Evolutionary conservation across 2,113 vertebrate genomes (phyloP).

Genomic region (Canis aureus): DNA sequence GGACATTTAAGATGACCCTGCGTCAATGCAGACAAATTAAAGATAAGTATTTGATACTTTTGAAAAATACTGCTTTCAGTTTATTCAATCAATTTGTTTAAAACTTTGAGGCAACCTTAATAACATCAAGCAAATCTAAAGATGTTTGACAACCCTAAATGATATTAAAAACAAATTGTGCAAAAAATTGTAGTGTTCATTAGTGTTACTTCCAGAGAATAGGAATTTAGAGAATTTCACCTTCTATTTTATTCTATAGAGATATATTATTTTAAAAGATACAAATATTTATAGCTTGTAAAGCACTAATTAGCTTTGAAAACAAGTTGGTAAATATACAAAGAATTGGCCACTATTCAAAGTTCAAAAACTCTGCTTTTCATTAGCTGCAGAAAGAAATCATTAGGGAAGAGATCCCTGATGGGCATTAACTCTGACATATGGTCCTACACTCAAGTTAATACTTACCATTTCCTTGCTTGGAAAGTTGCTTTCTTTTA

Average conservation of each 20-base stretch:
- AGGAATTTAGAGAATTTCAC: not conserved
- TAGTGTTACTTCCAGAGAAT: not conserved
- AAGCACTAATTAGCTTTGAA: not conserved
- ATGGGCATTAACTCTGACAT: not conserved
- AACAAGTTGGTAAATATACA: not conserved
- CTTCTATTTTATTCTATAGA: not conserved
- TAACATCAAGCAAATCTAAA: not conserved
- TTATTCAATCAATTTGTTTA: not conserved
- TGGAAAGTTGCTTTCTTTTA: slow-evolving; percentile 19
- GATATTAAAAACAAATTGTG: not conserved
- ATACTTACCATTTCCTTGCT: not conserved
- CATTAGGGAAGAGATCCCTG: not conserved
- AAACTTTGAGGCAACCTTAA: not conserved
- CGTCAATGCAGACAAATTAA: not conserved
- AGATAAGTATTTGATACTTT: not conserved
- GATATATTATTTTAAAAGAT: not conserved
- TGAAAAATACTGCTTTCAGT: not conserved
- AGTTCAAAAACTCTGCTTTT: not conserved
- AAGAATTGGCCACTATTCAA: not conserved
- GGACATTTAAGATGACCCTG: not conserved
- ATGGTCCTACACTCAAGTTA: not conserved
- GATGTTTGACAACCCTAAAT: not conserved
- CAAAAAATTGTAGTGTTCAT: not conserved
- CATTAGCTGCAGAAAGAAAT: not conserved
- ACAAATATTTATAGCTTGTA: slow-evolving; percentile 7